A percentile compares a stretch with the other conserved stretches of the same genome.
These are phyloP conservation scores for Climacteris rufus DNA, from an alignment of 2,113 vertebrate genomes.

Conservation along the genomic window DNA sequence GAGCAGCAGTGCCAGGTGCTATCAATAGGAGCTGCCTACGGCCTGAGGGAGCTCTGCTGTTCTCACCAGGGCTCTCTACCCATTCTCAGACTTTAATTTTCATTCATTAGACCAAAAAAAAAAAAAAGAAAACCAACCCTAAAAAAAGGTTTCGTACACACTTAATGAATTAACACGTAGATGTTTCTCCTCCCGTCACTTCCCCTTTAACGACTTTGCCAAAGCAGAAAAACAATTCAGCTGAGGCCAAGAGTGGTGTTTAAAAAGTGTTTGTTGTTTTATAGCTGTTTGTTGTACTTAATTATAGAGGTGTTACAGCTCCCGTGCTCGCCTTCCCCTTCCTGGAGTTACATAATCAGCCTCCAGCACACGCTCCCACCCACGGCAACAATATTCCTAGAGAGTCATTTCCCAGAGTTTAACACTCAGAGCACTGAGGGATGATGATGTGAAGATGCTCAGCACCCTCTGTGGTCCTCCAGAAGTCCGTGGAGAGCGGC, in stretches of 20 bases:
- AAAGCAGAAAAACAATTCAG: constrained; percentile 1
- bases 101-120: background rate
- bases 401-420: background rate
- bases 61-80: background rate
- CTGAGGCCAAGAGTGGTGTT: background rate
- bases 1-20: background rate
- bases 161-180: background rate
- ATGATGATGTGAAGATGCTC: background rate
- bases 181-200: accelerated
- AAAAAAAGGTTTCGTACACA: background rate
- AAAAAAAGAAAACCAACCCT: background rate
- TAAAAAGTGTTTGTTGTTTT: constrained; percentile 2
- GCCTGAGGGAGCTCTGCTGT: background rate
- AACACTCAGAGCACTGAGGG: background rate
- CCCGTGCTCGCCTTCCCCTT: background rate
- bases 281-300: constrained; percentile 3
- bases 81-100: background rate
- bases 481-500: accelerated
- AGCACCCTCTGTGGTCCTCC: background rate
- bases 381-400: background rate
- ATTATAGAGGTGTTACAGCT: constrained; percentile 42
- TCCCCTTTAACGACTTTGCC: background rate
- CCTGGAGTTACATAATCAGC: constrained; percentile 4
- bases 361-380: background rate
- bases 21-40: background rate